Base-by-base conservation (phyloP, 2,888 invertebrate species). In the Boloria selene region DNA sequence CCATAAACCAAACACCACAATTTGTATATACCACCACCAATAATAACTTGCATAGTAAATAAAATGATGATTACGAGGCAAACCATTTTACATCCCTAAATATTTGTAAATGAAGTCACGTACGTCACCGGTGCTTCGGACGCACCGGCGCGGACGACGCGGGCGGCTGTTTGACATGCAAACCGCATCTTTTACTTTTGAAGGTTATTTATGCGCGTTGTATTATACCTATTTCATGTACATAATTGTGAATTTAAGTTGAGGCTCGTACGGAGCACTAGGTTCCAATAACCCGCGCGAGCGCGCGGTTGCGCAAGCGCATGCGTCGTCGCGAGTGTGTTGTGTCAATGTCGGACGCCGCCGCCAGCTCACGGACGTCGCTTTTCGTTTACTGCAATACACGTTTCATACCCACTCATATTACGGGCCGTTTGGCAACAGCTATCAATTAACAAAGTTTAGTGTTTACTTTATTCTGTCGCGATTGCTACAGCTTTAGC, bases 1-100 rank as follows among this genome's bases (percentile, higher is more conserved):
- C 73, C 71, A 53, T 71, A 74, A 72, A 75, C 74, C 71, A 62
- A 26, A 70, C 68, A 69, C 69, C 60, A 58, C 13, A n/a, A 51
- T 60, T 67, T 55, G 42, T 42, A 44, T 16, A 50, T 65, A 54
- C 67, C 68, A 64, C 62, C 70, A 74, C 71, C 68, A 71, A 38
- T 44, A 50, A 47, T 22, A 58, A 47, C 31, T 45, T 58, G 47
- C 26, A 16, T 13, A 38, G 2, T 50, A 17, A 38, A 14, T 44
- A 14, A 44, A 61, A 5, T 47, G 13, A 45, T 52, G 4, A 10
- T 10, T 7, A 38, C 31, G 10, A 38, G 31, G 31, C 7, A 10
- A 38, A 10, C 0, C 7, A 38, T 10, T 10, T 38, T 38, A 38
- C 31, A 38, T 38, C 31, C 31, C 31, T 10, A 38, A 10, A 3